Evolutionary conservation across 2,797 vertebrate genomes (phyloP).

Genomic region (Anguilla obscura): DNA sequence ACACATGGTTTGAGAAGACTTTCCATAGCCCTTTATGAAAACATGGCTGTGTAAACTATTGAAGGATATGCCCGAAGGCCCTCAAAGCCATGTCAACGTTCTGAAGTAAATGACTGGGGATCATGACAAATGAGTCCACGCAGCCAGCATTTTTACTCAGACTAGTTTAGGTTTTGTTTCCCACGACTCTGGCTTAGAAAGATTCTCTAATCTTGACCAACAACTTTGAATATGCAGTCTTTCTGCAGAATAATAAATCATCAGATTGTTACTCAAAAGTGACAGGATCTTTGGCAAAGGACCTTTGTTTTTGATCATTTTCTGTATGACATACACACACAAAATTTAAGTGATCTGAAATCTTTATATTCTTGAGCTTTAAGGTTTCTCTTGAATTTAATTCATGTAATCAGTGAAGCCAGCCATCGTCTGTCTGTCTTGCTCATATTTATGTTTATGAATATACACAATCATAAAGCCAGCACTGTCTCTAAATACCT

Average conservation of each 20-base stretch:
- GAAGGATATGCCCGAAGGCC: constrained; percentile 39
- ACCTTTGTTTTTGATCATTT: neutral
- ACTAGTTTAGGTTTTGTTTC: neutral
- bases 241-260: neutral
- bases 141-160: neutral
- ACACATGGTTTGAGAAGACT: constrained; percentile 39
- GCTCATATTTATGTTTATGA: too few relatives aligned
- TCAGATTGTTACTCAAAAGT: neutral
- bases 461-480: too few relatives aligned
- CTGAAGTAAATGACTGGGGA: constrained; percentile 10
- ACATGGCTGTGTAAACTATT: constrained; percentile 36
- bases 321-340: neutral
- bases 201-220: neutral
- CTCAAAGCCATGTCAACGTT: neutral
- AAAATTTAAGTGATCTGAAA: neutral
- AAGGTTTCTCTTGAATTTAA: neutral
- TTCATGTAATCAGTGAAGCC: neutral
- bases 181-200: neutral
- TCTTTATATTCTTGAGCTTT: neutral
- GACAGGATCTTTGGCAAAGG: neutral
- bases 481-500: too few relatives aligned
- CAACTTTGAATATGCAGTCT: neutral
- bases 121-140: constrained; percentile 23
- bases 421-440: too few relatives aligned
- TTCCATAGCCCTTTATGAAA: constrained; percentile 33